These are phyloP conservation scores for Columba guinea DNA, from an alignment of 2,797 vertebrate species.

Conservation along the genomic window DNA sequence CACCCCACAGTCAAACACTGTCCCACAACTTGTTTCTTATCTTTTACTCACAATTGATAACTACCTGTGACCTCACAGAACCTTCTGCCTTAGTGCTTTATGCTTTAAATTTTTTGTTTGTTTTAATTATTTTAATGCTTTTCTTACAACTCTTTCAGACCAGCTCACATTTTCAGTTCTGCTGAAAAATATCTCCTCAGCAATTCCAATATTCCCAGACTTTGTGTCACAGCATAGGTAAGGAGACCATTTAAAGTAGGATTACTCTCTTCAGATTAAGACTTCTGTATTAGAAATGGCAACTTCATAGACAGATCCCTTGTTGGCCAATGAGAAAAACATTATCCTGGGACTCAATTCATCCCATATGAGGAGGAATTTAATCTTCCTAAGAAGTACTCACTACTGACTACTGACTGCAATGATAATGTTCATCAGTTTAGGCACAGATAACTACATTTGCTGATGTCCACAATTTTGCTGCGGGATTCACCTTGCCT, in stretches of 20 bases:
- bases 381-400: not conserved
- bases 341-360: not conserved
- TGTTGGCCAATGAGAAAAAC: not conserved
- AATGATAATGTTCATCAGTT: not conserved
- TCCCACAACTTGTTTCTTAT: not conserved
- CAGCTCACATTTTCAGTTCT: not conserved
- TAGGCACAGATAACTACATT: not conserved
- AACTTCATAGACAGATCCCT: not conserved
- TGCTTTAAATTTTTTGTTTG: not conserved
- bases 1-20: not conserved
- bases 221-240: not conserved
- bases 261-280: slow-evolving; percentile 19
- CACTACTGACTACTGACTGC: not conserved
- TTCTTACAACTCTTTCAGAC: not conserved
- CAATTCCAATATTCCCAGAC: not conserved
- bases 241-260: not conserved
- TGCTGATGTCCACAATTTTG: not conserved
- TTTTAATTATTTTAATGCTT: not conserved
- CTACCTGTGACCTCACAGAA: not conserved
- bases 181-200: not conserved
- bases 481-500: not conserved
- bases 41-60: not conserved
- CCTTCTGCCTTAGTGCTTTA: not conserved
- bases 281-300: not conserved
- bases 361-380: not conserved